Evolutionary conservation across 2,888 invertebrate genomes (phyloP).

Genomic region (Pyrgus malvae): DNA sequence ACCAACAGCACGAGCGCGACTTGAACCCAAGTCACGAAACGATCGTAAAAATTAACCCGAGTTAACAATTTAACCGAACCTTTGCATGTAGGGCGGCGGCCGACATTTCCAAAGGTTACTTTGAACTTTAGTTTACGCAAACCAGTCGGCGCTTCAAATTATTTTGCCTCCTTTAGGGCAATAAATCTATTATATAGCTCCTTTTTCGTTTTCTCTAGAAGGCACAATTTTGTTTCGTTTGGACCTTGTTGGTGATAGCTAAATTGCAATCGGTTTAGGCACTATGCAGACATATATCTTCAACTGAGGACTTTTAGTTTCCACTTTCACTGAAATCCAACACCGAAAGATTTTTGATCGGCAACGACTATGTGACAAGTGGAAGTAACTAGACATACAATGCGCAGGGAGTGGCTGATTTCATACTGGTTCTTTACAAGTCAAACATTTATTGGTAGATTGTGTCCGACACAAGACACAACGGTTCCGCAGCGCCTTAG

Average conservation of each 20-base stretch:
- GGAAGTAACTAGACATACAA: too few relatives aligned
- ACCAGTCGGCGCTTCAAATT: slow-evolving; percentile 24
- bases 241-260: background rate
- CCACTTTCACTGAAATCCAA: too few relatives aligned
- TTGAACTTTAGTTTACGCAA: slow-evolving; percentile 45
- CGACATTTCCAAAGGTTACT: slow-evolving; percentile 50
- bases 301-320: too few relatives aligned
- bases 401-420: too few relatives aligned
- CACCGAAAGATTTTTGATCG: too few relatives aligned
- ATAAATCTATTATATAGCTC: slow-evolving; percentile 22
- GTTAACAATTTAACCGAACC: slow-evolving; percentile 31
- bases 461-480: too few relatives aligned
- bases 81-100: slow-evolving; percentile 40
- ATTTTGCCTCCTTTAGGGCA: slow-evolving; percentile 17
- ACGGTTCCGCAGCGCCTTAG: too few relatives aligned
- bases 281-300: background rate
- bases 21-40: slow-evolving; percentile 26
- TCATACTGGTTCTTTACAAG: too few relatives aligned
- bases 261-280: background rate
- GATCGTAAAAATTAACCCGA: slow-evolving; percentile 24
- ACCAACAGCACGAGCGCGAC: background rate
- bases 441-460: too few relatives aligned
- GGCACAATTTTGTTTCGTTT: slow-evolving; percentile 20
- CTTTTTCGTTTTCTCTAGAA: slow-evolving; percentile 26
- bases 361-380: too few relatives aligned